These are phyloP conservation scores for Crypturellus undulatus DNA, from an alignment of 2,113 vertebrate genomes.

Conservation along the genomic window DNA sequence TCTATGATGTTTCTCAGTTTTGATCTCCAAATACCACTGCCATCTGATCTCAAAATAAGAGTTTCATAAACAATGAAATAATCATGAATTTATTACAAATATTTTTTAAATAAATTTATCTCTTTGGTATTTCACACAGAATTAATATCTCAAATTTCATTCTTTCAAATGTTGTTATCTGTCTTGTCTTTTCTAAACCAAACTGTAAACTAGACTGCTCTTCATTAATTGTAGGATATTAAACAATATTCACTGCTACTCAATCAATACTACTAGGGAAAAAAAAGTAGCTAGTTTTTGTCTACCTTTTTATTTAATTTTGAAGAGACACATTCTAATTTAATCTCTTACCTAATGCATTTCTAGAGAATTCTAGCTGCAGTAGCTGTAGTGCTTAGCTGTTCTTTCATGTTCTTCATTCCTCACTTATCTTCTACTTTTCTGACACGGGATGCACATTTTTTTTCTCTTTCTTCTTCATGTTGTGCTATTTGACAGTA, in stretches of 20 bases:
- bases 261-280: background rate
- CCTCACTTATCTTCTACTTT: background rate
- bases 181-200: background rate
- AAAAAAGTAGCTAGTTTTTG: background rate
- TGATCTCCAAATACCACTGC: background rate
- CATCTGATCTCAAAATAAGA: background rate
- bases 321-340: background rate
- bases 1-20: background rate
- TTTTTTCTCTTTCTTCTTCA: background rate
- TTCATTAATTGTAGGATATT: conserved; percentile 36
- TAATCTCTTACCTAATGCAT: background rate
- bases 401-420: background rate
- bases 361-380: background rate
- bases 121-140: background rate
- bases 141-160: background rate
- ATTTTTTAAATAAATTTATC: background rate
- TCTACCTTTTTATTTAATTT: background rate
- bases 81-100: background rate
- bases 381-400: background rate
- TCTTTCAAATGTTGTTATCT: background rate
- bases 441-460: background rate
- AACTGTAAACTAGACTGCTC: conserved; percentile 15
- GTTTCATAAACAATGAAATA: background rate
- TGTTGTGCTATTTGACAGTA: background rate
- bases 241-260: conserved; percentile 13